phyloP scores from a whole-genome alignment of 2,797 vertebrate species.

The Callimico goeldii region DNA sequence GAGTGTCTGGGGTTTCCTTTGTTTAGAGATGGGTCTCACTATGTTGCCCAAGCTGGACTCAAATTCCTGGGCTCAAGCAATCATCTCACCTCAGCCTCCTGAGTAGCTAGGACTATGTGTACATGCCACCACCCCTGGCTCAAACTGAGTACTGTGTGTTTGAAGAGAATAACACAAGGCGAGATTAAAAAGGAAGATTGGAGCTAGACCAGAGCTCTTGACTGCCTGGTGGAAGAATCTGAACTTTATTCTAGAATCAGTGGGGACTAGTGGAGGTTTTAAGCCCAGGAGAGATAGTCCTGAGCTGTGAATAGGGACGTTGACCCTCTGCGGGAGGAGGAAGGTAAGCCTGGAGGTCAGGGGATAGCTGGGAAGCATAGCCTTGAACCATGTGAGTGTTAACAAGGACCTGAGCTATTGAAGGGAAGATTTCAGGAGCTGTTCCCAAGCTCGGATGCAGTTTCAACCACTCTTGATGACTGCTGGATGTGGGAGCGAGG shows the following conservation, averaged over 20 bases:
- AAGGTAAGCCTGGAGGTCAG: neutral
- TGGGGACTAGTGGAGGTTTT: neutral
- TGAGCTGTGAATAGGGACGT: neutral
- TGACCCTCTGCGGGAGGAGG: neutral
- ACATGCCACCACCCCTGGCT: neutral
- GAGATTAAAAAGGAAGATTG: neutral
- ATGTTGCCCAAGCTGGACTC: neutral
- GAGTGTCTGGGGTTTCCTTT: neutral
- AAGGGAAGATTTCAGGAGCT: slow-evolving; percentile 17
- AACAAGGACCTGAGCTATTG: neutral
- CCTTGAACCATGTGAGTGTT: neutral
- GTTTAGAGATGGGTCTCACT: neutral
- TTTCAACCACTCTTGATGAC: slow-evolving; percentile 9
- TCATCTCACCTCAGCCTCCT: neutral
- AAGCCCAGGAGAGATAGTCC: neutral
- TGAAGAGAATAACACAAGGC: neutral
- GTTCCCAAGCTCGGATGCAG: neutral
- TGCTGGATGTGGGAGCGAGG: neutral
- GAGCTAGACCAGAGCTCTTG: neutral
- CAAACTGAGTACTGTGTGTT: neutral
- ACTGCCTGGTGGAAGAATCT: neutral
- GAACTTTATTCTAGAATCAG: neutral
- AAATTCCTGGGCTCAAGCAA: neutral
- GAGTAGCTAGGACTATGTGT: neutral
- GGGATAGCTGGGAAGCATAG: neutral